Conservation (phyloP, 1,140 invertebrate genomes). For the Stenopsyche tienmushanensis region DNA sequence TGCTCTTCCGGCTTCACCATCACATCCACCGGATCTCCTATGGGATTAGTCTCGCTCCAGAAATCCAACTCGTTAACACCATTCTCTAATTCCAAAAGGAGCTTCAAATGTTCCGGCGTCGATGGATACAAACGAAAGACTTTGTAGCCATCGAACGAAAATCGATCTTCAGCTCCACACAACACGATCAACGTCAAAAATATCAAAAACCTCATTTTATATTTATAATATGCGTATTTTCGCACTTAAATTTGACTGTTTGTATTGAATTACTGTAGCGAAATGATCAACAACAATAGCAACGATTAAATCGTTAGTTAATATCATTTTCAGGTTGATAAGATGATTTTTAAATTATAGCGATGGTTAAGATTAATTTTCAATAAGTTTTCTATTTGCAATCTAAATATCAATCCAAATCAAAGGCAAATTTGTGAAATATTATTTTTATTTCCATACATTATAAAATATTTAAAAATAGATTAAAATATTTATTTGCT, state of each 20-base stretch:
- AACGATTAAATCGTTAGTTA: neutral
- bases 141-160: constrained; percentile 43
- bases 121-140: constrained; percentile 48
- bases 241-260: neutral
- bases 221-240: neutral
- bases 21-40: constrained; percentile 31
- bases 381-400: no score
- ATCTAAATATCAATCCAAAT: no score
- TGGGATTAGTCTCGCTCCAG: constrained; percentile 31
- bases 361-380: no score
- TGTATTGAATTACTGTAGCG: neutral
- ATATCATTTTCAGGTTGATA: no score
- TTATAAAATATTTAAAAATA: no score
- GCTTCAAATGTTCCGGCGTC: constrained; percentile 41
- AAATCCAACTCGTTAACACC: constrained; percentile 27
- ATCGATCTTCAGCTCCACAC: constrained; percentile 19
- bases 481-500: no score
- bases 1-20: constrained; percentile 38
- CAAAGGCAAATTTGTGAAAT: no score
- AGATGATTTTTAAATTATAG: no score
- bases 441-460: no score
- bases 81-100: constrained; percentile 42
- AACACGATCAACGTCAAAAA: neutral
- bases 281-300: neutral
- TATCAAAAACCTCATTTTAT: constrained; percentile 8